A percentile compares a stretch with the other conserved stretches of the same genome.
These are phyloP conservation scores for Escarpia spicata DNA, from an alignment of 2,888 invertebrate genomes.

Conservation along the genomic window DNA sequence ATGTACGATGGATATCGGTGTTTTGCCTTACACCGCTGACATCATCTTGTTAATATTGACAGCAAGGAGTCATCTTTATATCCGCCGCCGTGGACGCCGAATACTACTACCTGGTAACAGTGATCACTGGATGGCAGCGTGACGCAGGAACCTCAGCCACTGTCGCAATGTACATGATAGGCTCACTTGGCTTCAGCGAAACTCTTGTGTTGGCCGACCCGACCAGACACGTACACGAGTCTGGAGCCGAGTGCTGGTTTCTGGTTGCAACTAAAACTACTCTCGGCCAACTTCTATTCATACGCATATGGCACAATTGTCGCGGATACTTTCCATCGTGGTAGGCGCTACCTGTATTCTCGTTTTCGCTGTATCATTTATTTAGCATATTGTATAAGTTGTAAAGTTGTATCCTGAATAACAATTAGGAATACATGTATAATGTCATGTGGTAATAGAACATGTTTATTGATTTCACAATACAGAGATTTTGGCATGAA, in stretches of 20 bases:
- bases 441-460: no score
- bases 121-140: constrained; percentile 17
- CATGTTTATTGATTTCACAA: no score
- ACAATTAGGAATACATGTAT: no score
- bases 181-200: not conserved
- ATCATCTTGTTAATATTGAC: not conserved
- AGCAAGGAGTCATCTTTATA: not conserved
- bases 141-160: constrained; percentile 23
- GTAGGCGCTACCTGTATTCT: not conserved
- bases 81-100: not conserved
- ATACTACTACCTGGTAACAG: constrained; percentile 18
- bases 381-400: no score
- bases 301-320: constrained; percentile 24
- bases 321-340: constrained; percentile 13
- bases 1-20: no score
- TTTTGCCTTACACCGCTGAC: not conserved
- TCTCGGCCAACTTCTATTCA: not conserved
- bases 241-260: constrained; percentile 20
- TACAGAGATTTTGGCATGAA: no score
- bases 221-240: not conserved
- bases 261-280: not conserved
- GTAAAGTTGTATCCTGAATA: no score
- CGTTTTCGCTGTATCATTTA: not conserved
- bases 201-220: constrained; percentile 7
- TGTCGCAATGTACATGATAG: constrained; percentile 24